Evolutionary conservation across 1,140 invertebrate species (phyloP).

Genomic region (Megalopta genalis): DNA sequence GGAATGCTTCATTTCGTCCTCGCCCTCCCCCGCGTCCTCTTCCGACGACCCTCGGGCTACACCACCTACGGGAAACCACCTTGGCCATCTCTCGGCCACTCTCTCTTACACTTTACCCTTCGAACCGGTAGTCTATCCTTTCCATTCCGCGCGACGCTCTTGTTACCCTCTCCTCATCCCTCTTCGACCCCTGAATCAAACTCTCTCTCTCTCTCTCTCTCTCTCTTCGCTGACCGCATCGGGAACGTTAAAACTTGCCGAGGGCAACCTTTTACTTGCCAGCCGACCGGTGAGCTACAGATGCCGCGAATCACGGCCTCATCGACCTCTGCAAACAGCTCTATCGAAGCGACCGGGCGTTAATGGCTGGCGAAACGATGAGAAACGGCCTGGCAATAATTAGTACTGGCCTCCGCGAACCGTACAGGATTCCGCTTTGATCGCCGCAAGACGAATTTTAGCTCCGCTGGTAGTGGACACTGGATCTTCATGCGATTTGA

Average conservation of each 20-base stretch:
- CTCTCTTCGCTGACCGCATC: conserved; percentile 30
- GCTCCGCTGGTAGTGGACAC: too few species aligned
- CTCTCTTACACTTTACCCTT: conserved; percentile 32
- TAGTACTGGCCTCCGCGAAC: neutral
- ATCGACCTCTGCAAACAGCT: neutral
- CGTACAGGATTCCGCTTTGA: too few species aligned
- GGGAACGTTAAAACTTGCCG: conserved; percentile 56
- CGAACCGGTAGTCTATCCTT: conserved; percentile 33
- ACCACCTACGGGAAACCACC: conserved; percentile 59
- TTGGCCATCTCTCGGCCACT: conserved; percentile 53
- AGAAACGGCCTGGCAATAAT: neutral
- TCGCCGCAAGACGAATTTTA: too few species aligned
- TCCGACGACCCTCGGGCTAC: conserved; percentile 58
- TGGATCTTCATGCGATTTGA: too few species aligned
- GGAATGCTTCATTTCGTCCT: conserved; percentile 82
- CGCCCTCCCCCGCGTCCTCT: conserved; percentile 42
- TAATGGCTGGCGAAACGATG: neutral
- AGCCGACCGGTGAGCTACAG: neutral
- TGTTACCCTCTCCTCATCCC: neutral
- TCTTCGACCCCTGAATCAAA: neutral
- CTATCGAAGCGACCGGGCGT: neutral
- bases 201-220: conserved; percentile 1
- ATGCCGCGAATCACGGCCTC: conserved; percentile 15
- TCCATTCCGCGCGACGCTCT: conserved; percentile 29
- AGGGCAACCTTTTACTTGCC: conserved; percentile 49